These are phyloP conservation scores for Miichthys miiuy DNA, from an alignment of 2,797 vertebrate genomes.

Conservation along the genomic window DNA sequence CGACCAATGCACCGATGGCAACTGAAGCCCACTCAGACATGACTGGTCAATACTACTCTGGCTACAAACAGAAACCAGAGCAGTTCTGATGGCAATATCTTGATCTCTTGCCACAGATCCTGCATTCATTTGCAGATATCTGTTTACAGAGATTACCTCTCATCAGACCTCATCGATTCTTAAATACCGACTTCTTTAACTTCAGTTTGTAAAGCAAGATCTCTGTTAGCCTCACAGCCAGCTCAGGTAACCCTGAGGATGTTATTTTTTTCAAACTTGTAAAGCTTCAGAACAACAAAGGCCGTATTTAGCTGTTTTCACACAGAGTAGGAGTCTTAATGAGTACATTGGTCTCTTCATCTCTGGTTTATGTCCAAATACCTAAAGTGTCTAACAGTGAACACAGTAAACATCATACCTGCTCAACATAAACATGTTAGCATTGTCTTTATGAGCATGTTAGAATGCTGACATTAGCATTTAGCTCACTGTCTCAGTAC, in stretches of 20 bases:
- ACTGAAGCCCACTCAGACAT: too few relatives aligned
- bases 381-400: neutral
- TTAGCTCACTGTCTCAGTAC: neutral
- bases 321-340: neutral
- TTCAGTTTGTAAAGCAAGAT: neutral
- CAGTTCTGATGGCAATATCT: too few relatives aligned
- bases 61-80: too few relatives aligned
- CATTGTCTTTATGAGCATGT: neutral
- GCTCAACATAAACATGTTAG: neutral
- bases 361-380: neutral
- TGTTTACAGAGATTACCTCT: too few relatives aligned
- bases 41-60: too few relatives aligned
- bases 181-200: neutral
- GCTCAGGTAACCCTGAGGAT: neutral
- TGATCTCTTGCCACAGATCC: too few relatives aligned
- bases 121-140: too few relatives aligned
- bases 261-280: neutral
- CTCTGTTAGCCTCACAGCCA: neutral
- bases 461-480: neutral
- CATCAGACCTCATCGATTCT: neutral
- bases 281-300: neutral
- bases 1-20: too few relatives aligned
- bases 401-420: neutral
- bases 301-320: neutral
- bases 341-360: too few relatives aligned